Conservation (phyloP, 1,140 invertebrate genomes). For the Polyergus mexicanus region DNA sequence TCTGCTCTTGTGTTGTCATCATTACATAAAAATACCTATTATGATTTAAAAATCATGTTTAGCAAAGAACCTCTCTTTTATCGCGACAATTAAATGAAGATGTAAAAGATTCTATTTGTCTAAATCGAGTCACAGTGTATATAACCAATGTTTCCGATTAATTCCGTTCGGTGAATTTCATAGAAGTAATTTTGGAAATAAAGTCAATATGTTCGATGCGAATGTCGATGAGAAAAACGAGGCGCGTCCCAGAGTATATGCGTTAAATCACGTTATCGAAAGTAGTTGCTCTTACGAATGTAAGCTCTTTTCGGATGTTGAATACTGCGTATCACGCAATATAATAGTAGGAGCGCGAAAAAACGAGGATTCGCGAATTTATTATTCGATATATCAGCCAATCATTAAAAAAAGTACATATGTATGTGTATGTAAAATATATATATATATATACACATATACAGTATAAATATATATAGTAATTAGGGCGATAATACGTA, state of each 20-base stretch:
- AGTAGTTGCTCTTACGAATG: neutral
- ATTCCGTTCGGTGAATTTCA: neutral
- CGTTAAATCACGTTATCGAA: neutral
- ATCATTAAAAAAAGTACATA: neutral
- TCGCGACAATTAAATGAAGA: neutral
- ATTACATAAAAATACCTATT: constrained; percentile 41
- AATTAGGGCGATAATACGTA: neutral
- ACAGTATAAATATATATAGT: neutral
- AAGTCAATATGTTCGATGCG: neutral
- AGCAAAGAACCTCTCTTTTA: constrained; percentile 34
- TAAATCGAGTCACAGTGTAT: neutral
- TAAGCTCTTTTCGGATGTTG: neutral
- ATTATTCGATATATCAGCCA: neutral
- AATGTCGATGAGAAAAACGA: neutral
- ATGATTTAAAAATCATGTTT: constrained; percentile 56
- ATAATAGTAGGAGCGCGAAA: constrained; percentile 3
- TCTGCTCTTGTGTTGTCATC: constrained; percentile 1
- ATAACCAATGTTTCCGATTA: neutral
- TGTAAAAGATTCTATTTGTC: neutral
- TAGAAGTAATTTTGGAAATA: neutral
- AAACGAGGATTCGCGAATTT: constrained; percentile 2
- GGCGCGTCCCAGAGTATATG: neutral
- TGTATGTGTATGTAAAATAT: neutral
- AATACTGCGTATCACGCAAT: constrained; percentile 58
- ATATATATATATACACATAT: too few species aligned